These are phyloP conservation scores for Tanypteryx hageni DNA, from an alignment of 2,888 invertebrate genomes.

Conservation along the genomic window DNA sequence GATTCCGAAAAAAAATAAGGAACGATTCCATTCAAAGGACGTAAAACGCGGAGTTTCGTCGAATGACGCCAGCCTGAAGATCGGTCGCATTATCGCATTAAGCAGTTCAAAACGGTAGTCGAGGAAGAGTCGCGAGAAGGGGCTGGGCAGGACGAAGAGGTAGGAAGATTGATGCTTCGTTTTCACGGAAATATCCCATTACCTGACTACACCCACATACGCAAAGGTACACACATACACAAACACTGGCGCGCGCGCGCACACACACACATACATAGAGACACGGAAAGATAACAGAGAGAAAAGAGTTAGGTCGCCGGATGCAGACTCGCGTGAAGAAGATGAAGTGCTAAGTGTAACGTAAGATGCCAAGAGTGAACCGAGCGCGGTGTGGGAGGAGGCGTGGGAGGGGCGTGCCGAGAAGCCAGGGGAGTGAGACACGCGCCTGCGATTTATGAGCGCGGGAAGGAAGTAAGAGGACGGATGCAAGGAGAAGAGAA, in stretches of 20 bases:
- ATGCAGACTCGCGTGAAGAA: slow-evolving; percentile 37
- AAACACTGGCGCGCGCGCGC: neutral
- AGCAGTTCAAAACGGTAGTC: neutral
- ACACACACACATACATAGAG: neutral
- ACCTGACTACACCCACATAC: slow-evolving; percentile 51
- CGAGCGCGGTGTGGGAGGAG: neutral
- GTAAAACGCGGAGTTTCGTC: neutral
- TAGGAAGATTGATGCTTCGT: slow-evolving; percentile 27
- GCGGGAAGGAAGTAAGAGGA: neutral
- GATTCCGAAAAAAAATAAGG: neutral
- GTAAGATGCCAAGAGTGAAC: slow-evolving; percentile 7
- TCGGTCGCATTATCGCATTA: neutral
- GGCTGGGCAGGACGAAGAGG: neutral
- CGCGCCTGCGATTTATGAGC: neutral
- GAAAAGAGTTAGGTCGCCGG: slow-evolving; percentile 13
- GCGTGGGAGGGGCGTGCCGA: neutral
- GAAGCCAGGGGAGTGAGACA: neutral
- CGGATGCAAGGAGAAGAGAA: neutral
- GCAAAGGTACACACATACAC: neutral
- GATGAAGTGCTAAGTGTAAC: slow-evolving; percentile 51
- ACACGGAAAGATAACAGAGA: neutral
- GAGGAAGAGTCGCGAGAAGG: neutral
- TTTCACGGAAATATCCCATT: slow-evolving; percentile 58
- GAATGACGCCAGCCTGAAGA: neutral
- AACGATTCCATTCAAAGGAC: neutral